Evolutionary conservation across 2,888 invertebrate genomes (phyloP).

Genomic region (Tenthredo mesomela): DNA sequence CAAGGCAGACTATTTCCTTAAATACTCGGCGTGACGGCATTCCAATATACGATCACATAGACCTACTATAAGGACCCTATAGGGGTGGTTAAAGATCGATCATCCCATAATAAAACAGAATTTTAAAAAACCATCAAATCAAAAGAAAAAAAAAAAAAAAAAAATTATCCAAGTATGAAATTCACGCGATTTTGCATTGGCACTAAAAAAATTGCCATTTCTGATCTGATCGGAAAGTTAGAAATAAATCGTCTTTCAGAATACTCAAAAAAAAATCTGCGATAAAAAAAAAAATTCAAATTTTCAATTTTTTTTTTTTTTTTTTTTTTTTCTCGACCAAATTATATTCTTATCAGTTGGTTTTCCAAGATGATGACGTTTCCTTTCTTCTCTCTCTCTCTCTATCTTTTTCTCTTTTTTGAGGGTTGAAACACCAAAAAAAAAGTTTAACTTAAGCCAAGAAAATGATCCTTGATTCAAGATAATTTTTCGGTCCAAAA

Average conservation of each 20-base stretch:
- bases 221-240: background rate
- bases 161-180: background rate
- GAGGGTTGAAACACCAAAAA: background rate
- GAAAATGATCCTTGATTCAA: too few species aligned
- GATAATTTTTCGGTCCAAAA: too few species aligned
- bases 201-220: background rate
- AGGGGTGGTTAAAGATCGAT: background rate
- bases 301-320: too few species aligned
- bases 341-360: too few species aligned
- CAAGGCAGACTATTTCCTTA: slow-evolving; percentile 63
- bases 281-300: too few species aligned
- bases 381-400: background rate
- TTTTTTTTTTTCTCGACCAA: too few species aligned
- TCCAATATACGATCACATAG: slow-evolving; percentile 69
- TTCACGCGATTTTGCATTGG: background rate
- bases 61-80: background rate
- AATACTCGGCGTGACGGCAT: slow-evolving; percentile 72
- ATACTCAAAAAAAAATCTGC: too few species aligned
- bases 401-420: background rate
- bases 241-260: too few species aligned
- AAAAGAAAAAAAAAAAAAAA: background rate
- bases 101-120: background rate
- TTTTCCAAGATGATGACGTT: too few species aligned
- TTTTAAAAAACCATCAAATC: background rate
- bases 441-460: too few species aligned